phyloP scores from a whole-genome alignment of 64 coral and sea anemone species.

The Catalaphyllia jardinei region DNA sequence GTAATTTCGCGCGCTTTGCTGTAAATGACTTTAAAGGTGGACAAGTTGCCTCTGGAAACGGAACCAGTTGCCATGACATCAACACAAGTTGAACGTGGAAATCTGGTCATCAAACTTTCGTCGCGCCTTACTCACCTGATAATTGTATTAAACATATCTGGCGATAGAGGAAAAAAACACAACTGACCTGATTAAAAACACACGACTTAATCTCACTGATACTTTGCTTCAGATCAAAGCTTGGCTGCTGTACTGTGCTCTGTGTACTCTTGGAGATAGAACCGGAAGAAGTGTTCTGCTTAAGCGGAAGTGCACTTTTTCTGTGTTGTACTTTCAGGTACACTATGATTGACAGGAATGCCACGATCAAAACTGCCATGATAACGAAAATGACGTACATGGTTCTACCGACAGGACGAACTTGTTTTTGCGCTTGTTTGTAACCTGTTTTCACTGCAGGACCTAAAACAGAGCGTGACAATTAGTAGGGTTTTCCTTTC shows the following conservation, averaged over 20 bases:
- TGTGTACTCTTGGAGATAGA: constrained; percentile 96
- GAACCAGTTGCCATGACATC: too few species aligned
- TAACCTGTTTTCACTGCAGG: not conserved
- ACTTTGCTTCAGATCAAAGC: constrained; percentile 83
- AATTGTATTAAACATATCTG: too few species aligned
- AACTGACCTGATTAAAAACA: constrained; percentile 85
- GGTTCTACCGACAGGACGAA: constrained; percentile 54
- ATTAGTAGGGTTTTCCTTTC: not conserved
- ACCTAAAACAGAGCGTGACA: not conserved
- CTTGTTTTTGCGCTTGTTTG: not conserved
- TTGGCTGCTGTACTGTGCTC: constrained; percentile 87
- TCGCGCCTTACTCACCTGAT: too few species aligned
- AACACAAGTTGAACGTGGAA: too few species aligned
- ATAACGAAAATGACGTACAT: constrained; percentile 94
- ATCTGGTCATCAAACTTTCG: too few species aligned
- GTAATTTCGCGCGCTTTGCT: too few species aligned
- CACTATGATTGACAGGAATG: constrained; percentile 92
- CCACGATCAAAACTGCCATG: constrained; percentile 87
- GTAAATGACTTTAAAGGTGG: too few species aligned
- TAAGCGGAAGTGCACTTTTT: constrained; percentile 51
- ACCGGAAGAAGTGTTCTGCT: constrained; percentile 69
- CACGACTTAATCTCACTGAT: constrained; percentile 88
- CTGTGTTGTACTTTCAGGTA: constrained; percentile 94
- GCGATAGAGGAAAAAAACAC: too few species aligned
- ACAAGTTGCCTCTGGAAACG: too few species aligned